Base-by-base conservation (phyloP, 2,797 vertebrate genomes). In the Limosa lapponica region DNA sequence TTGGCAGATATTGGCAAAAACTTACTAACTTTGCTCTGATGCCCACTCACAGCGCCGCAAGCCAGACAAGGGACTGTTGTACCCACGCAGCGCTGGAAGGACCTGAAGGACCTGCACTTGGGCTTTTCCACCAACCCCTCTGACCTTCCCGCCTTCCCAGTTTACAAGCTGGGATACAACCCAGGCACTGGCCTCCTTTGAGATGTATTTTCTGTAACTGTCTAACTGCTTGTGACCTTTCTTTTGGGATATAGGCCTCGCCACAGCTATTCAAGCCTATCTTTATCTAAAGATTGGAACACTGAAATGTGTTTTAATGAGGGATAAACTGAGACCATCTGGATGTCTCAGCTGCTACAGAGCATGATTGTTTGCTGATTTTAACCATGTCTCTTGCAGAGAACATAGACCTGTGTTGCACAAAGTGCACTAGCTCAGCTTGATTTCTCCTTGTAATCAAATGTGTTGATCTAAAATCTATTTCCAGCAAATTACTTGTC, bases 281-380 rank as follows among this genome's bases (percentile, higher is more conserved):
- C 96, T 96, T 95, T 89, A 91, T 87, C 84, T 71, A 72, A 93
- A 88, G 95, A 90, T 41, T 93, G 93, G 95, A 95, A 95, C 62
- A 59, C 87, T 90, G 91, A 78, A 94, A 93, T 91, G 94, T 93
- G 85, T 86, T 96, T 90, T 97, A 96, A 97, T 96, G 94, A 94
- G 71, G 95, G 94, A 95, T 96, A 96, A 97, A 95, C 93, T 91
- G 90, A 95, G 94, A 97, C 94, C 96, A 96, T 96, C 96, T 91
- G 95, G 96, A 96, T 93, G 91, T 83, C 96, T 95, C 94, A 95
- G 94, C 95, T 97, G 93, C 87, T 64, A 55, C 80, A 30, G 91
- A 93, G 91, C 82, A 86, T 48, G 91, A 86, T 61, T 87, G 89
- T 95, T 94, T 92, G 95, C 95, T 88, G 96, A 94, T 93, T 95